These are phyloP conservation scores for Buteo buteo DNA, from an alignment of 2,113 vertebrate species.

Conservation along the genomic window DNA sequence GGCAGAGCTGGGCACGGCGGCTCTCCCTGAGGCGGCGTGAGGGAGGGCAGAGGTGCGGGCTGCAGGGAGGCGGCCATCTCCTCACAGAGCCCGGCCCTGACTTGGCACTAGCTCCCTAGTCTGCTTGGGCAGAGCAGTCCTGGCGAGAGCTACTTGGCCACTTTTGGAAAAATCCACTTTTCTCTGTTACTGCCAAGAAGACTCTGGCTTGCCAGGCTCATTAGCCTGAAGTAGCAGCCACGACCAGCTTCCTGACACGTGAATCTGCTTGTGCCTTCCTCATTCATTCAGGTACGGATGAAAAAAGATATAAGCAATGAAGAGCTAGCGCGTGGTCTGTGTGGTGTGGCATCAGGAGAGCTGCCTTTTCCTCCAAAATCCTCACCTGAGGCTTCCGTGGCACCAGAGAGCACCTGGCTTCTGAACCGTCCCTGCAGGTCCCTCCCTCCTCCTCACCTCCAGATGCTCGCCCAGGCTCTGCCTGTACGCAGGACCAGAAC, in stretches of 20 bases:
- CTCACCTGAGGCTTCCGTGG: not conserved
- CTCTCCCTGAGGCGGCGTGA: rapidly evolving
- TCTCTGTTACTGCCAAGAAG: not conserved
- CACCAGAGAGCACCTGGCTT: not conserved
- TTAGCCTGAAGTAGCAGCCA: not conserved
- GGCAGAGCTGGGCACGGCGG: rapidly evolving
- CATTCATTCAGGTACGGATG: not conserved
- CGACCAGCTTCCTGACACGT: not conserved
- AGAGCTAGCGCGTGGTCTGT: not conserved
- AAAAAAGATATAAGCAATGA: not conserved
- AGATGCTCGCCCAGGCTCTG: not conserved
- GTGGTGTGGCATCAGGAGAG: not conserved
- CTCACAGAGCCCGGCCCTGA: not conserved
- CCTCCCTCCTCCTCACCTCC: not conserved
- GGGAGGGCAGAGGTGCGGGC: not conserved
- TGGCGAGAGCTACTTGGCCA: rapidly evolving
- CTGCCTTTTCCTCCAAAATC: not conserved
- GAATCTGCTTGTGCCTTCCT: not conserved
- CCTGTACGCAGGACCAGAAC: not conserved
- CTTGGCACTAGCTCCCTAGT: not conserved
- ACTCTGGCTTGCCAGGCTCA: not conserved
- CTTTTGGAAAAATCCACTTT: not conserved
- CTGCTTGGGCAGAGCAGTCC: not conserved
- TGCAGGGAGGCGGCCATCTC: not conserved
- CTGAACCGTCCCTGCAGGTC: not conserved